Base-by-base conservation (phyloP, 1,140 invertebrate species). In the Harpegnathos saltator region DNA sequence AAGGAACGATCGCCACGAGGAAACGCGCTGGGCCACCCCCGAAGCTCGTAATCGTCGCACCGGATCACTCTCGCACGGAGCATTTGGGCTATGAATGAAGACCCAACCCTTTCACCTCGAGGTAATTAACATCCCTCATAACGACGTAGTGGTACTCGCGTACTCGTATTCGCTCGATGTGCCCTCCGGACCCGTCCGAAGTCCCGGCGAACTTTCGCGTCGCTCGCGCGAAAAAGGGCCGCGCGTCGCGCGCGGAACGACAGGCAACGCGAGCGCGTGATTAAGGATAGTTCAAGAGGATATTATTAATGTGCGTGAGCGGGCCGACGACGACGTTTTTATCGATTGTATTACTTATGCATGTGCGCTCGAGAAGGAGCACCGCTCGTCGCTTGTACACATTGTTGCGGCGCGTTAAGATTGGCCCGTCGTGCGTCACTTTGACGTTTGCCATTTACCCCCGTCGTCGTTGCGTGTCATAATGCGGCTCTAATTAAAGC, bases 91-190 rank as follows among this genome's bases (percentile, higher is more conserved):
- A 95, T 95, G 95, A 95, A 95, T 95, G 96, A 96, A 95, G 96
- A 96, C 96, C 96, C 96, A 96, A 95, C 95, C 95, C 94, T 96
- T 96, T 94, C 95, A 96, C 90, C 95, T 96, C 94, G 96, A 97
- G 96, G 96, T 97, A 95, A 95, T 95, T 89, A 83, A 58, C 50
- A 33, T 74, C 0, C 52, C 4, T n/a, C 68, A 44, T n/a, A n/a
- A n/a, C 2, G 3, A n/a, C n/a, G 7, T 19, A 58, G 1, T 14
- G 9, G 4, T 56, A 15, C 33, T 29, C n/a, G 52, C 24, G 14
- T n/a, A n/a, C n/a, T 59, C 19, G 3, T 29, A 24, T 17, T 52
- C 50, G 24, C 3, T 29, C 22, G 52, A 44, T 17, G 38, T 26
- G n/a, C 9, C 22, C 7, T 5, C 7, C 1, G 14, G 1, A 69